phyloP scores from a whole-genome alignment of 2,888 invertebrate species.

The Eupithecia abbreviata region DNA sequence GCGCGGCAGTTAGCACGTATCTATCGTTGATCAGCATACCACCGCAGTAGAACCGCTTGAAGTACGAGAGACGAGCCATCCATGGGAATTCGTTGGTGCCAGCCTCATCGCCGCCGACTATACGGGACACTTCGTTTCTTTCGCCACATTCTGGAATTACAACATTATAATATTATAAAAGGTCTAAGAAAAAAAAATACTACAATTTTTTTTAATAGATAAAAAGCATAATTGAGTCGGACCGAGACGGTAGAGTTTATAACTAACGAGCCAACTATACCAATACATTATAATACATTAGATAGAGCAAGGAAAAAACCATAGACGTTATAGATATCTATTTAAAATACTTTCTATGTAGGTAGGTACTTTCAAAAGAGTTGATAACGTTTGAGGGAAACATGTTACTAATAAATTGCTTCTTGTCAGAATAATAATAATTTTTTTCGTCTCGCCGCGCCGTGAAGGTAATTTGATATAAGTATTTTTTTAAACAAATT shows the following conservation, averaged over 20 bases:
- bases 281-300: no score
- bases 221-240: background rate
- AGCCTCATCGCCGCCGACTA: conserved; percentile 91
- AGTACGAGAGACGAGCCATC: conserved; percentile 94
- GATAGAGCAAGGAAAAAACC: no score
- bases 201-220: background rate
- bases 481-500: background rate
- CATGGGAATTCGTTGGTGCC: conserved; percentile 93
- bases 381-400: background rate
- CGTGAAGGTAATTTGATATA: background rate
- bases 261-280: no score
- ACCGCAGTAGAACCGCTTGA: conserved; percentile 95
- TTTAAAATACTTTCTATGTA: background rate
- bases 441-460: background rate
- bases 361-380: background rate
- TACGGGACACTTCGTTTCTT: conserved; percentile 91
- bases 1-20: conserved; percentile 94
- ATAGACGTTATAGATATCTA: no score
- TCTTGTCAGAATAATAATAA: background rate
- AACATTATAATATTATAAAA: background rate
- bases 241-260: background rate
- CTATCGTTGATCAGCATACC: conserved; percentile 94
- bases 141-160: conserved; percentile 89
- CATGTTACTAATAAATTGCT: background rate
- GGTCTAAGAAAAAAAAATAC: background rate